Conservation (phyloP, 2,113 vertebrate genomes). For the Rhea pennata region DNA sequence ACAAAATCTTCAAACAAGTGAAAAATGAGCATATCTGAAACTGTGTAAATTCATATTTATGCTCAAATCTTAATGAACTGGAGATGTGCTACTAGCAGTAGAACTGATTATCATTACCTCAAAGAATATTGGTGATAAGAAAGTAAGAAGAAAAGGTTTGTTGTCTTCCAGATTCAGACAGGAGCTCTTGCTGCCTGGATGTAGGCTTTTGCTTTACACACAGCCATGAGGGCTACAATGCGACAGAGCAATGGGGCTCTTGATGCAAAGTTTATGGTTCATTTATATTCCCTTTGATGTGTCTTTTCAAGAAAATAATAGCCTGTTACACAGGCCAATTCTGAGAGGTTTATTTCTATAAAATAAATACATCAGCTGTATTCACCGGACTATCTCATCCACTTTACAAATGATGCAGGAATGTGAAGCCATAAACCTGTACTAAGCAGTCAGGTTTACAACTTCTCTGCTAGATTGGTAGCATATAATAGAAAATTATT, state of each 20-base stretch:
- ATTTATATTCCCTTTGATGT: background rate
- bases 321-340: background rate
- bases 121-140: background rate
- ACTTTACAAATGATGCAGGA: background rate
- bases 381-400: background rate
- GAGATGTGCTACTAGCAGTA: background rate
- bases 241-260: rapidly evolving
- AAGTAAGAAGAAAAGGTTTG: background rate
- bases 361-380: background rate
- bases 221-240: background rate
- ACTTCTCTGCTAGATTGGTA: background rate
- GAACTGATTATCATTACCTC: background rate
- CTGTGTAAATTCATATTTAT: background rate
- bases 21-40: background rate
- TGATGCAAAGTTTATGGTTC: background rate
- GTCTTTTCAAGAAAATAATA: background rate
- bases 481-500: background rate
- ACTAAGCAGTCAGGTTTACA: background rate
- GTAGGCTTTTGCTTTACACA: background rate
- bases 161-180: background rate
- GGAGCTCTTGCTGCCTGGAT: background rate
- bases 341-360: background rate
- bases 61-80: background rate
- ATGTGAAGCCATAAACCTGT: background rate
- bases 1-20: background rate